Conservation (phyloP, 2,113 vertebrate species). For the Peromyscus leucopus region DNA sequence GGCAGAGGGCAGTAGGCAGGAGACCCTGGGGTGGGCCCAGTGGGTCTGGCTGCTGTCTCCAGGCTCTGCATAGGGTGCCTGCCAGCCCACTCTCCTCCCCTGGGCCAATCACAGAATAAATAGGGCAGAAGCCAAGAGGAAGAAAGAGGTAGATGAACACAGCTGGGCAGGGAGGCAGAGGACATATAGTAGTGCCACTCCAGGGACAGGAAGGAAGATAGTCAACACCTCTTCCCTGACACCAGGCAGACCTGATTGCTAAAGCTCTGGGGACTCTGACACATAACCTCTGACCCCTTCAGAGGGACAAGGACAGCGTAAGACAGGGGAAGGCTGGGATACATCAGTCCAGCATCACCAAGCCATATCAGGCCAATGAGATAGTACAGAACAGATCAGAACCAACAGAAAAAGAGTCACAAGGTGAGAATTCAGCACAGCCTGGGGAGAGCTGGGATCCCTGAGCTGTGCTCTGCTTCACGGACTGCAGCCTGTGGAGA, state of each 20-base stretch:
- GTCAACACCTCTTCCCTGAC: not conserved
- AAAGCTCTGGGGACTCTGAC: not conserved
- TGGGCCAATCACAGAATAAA: conserved; percentile 16
- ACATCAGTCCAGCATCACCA: not conserved
- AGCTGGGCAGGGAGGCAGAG: not conserved
- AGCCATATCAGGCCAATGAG: not conserved
- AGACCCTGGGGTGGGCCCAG: conserved; percentile 2
- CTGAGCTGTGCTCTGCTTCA: not conserved
- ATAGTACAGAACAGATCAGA: not conserved
- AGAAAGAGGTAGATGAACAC: not conserved
- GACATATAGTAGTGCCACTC: not conserved
- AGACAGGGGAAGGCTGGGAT: not conserved
- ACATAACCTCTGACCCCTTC: not conserved
- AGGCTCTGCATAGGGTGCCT: not conserved
- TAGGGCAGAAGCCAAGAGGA: conserved; percentile 7
- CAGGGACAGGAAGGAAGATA: not conserved
- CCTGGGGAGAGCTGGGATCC: not conserved
- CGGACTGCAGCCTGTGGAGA: not conserved
- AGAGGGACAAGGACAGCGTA: not conserved
- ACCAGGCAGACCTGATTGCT: not conserved
- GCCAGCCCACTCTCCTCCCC: conserved; percentile 45
- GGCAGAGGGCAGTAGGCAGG: conserved; percentile 22
- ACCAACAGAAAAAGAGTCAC: rapidly evolving
- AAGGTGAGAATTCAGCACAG: not conserved
- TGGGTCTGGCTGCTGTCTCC: conserved; percentile 33